Base-by-base conservation (phyloP, 92 coral and sea anemone genomes). In the Isaurus tuberculatus region DNA sequence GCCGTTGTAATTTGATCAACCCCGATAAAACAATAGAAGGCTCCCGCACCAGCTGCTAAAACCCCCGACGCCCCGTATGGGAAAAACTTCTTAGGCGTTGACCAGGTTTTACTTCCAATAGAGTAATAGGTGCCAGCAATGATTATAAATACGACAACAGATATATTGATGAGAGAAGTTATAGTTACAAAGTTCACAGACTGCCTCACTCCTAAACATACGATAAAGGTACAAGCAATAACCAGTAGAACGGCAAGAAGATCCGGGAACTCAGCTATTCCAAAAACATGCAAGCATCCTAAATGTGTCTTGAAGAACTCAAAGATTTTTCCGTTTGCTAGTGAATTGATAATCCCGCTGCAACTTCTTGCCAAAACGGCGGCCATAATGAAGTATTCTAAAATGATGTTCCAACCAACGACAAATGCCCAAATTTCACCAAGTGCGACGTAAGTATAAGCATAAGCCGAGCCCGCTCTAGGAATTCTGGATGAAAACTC, bases 371-470 rank as follows among this genome's bases (percentile, higher is more conserved):
- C 90, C 20, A 90, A 26, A 15, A 88, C 85, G 6, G 98, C 95
- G 2, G 87, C 88, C 2, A 75, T 90, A 66, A 95, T 94, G 51
- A 93, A 51, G 77, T 93, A 95, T 70, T 95, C 98, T 17, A 94
- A 85, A 79, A 95, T 87, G 75, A 95, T 90, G 49, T 90, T 91
- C 98, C 98, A 93, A 15, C 98, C 98, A 49, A 92, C 89, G 63
- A 95, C 61, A 75, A 95, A 95, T 2, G 98, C 98, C 89, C 94
- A 89, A 34, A 95, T 73, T 83, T 95, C 98, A 26, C 98, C 98
- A 36, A 95, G 81, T 13, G 94, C 69, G n/a, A 90, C 89, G 64
- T 93, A 95, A 25, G 95, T 89, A 85, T 94, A 95, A 4, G 88
- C 85, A 65, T 95, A 95, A 3, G 98, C 98, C 22, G 98, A 95